Evolutionary conservation across 2,113 vertebrate genomes (phyloP), one percentile per base, ranked within the genome.

Genomic region (Plestiodon gilberti): DNA sequence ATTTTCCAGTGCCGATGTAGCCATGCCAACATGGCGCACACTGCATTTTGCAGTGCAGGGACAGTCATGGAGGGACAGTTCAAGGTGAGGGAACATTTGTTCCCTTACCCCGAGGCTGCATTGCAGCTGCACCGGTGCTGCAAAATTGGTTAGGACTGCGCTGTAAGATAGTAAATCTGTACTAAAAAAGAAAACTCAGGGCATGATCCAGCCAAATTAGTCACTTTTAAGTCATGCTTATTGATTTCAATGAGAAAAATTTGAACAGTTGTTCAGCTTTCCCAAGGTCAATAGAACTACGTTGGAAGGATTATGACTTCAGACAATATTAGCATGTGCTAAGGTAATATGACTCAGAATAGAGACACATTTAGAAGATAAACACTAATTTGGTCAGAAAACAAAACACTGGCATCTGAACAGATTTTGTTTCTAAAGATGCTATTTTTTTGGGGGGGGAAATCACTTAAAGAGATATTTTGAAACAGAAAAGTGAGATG

Each of bases 321-420:
- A 74, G 35, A 22, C 59, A 61, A 33, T 43, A 62, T 65, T 61
- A 71, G 14, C 22, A 1, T 3, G 78, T 91, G 79, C 81, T 28
- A 1, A 84, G 70, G 18, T 84, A 38, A 15, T 38, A 30, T 81
- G 82, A 55, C 52, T 55, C 13, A 75, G 0, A 30, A 78, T 1
- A 33, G 2, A 55, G 75, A 90, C 84, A 14, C 30, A 33, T 25
- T 10, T 25, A 64, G 11, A 38, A 30, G 10, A 48, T 62, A 52
- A 40, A 83, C 6, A 90, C 61, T 0, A 15, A 10, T 40, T 82
- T 8, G 65, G 17, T 55, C 30, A 88, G 67, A 92, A 92, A 30
- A 69, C 67, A 84, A 87, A 22, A 81, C 73, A 55, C 83, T 90
- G 93, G 87, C 81, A 95, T 94, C 80, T 90, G 91, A 95, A 95